Evolutionary conservation across 2,797 vertebrate genomes (phyloP).

Genomic region (Apogon hyalosoma): DNA sequence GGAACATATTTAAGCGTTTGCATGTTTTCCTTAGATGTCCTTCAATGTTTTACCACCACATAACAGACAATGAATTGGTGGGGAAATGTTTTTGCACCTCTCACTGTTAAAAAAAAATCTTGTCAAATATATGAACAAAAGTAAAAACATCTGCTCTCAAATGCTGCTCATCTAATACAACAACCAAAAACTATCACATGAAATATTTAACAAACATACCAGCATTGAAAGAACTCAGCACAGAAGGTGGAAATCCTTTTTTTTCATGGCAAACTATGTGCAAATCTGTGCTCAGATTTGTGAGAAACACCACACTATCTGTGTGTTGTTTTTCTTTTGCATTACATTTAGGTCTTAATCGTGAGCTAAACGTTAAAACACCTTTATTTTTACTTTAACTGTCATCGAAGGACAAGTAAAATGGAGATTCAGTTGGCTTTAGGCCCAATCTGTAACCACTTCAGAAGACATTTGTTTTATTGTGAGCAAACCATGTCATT

Average conservation of each 20-base stretch:
- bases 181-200: background rate
- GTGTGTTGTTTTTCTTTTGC: too few species aligned
- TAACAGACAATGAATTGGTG: constrained; percentile 1
- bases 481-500: too few species aligned
- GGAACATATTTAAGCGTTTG: too few species aligned
- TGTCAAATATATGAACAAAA: background rate
- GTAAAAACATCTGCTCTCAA: background rate
- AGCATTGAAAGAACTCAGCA: background rate
- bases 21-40: background rate
- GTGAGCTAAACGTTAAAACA: too few species aligned
- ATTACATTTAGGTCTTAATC: too few species aligned
- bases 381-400: too few species aligned
- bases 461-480: too few species aligned
- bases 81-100: background rate
- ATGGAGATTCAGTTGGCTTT: too few species aligned
- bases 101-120: background rate
- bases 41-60: constrained; percentile 22
- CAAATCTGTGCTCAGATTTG: background rate
- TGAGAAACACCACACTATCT: too few species aligned
- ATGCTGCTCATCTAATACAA: background rate
- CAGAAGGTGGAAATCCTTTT: background rate
- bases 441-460: too few species aligned
- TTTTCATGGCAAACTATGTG: background rate
- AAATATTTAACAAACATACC: background rate
- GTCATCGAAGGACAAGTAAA: too few species aligned